Evolutionary conservation across 1,140 invertebrate genomes (phyloP).

Genomic region (Psix sp.): DNA sequence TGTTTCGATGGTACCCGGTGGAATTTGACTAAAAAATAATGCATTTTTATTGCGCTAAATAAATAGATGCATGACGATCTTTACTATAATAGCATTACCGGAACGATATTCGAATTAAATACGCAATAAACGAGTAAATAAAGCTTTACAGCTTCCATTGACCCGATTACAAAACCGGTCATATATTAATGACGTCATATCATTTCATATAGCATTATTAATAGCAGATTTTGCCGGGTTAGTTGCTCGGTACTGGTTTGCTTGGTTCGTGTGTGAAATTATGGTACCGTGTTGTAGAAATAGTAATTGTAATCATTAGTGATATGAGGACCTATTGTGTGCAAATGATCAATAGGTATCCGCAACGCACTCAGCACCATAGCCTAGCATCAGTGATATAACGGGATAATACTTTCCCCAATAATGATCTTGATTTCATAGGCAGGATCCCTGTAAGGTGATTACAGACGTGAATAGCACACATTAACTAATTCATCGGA

Average conservation of each 20-base stretch:
- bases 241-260: constrained; percentile 22
- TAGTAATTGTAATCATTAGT: constrained; percentile 36
- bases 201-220: constrained; percentile 45
- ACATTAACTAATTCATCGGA: constrained; percentile 30
- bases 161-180: no score
- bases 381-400: constrained; percentile 23
- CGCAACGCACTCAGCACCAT: constrained; percentile 30
- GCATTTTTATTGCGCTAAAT: no score
- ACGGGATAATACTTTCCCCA: constrained; percentile 28
- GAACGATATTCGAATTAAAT: no score
- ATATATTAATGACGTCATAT: no score
- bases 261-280: constrained; percentile 28
- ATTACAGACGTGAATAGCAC: constrained; percentile 11
- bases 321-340: constrained; percentile 41
- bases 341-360: constrained; percentile 45
- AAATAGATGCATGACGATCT: no score
- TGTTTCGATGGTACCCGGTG: no score
- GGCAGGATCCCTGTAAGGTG: constrained; percentile 6
- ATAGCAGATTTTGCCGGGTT: constrained; percentile 21
- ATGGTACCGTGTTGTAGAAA: constrained; percentile 22
- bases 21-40: no score
- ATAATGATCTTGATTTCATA: constrained; percentile 44
- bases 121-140: no score
- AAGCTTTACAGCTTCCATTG: no score
- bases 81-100: no score